These are phyloP conservation scores for Hedya salicella DNA, from an alignment of 2,888 invertebrate genomes.

Conservation along the genomic window DNA sequence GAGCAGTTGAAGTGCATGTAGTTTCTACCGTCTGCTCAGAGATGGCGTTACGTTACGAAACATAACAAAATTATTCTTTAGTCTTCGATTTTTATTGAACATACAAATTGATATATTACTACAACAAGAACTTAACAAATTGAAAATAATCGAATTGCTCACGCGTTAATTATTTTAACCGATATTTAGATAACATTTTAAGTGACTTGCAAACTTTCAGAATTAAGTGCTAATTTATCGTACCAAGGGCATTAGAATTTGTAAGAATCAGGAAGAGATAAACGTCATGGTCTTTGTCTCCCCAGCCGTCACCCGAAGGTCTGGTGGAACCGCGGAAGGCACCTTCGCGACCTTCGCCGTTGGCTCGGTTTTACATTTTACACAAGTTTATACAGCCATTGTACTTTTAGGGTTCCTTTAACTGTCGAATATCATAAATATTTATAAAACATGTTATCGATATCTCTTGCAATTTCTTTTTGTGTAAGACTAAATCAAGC, in stretches of 20 bases:
- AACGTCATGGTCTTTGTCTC: constrained; percentile 71
- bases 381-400: constrained; percentile 35
- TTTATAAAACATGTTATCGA: no score
- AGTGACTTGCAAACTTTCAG: constrained; percentile 17
- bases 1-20: constrained; percentile 13
- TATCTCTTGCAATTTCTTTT: no score
- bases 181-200: neutral
- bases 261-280: constrained; percentile 78
- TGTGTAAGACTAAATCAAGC: no score
- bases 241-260: constrained; percentile 72
- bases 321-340: constrained; percentile 67
- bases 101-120: no score
- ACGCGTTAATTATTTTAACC: neutral
- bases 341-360: constrained; percentile 50
- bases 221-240: constrained; percentile 52
- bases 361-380: constrained; percentile 45
- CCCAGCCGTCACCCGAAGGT: constrained; percentile 62
- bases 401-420: constrained; percentile 34
- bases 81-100: neutral
- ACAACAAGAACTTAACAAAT: no score
- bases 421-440: neutral
- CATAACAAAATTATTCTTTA: constrained; percentile 45
- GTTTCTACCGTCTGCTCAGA: constrained; percentile 19
- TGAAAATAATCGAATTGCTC: no score
- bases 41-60: constrained; percentile 44